Base-by-base conservation (phyloP, 2,888 invertebrate species). In the Coenonympha glycerion region DNA sequence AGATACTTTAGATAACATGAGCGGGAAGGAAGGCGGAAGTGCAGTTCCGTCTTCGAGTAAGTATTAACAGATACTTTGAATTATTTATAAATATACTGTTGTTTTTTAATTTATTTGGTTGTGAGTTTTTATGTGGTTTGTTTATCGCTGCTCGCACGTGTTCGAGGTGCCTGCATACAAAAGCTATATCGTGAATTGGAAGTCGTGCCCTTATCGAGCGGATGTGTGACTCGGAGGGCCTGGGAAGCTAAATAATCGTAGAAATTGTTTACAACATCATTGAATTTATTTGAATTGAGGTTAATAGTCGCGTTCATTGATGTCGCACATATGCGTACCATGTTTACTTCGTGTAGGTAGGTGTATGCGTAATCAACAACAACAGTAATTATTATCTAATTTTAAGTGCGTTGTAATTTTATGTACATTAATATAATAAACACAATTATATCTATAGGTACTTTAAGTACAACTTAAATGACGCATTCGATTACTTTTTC, bases 21-120 rank as follows among this genome's bases (percentile, higher is more conserved):
- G 79, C 79, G 85, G 79, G 76, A 82, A 80, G 77, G 81, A 80
- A 80, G 82, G 78, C 83, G 86, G 86, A 85, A 84, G 80, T 86
- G 84, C 84, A 87, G 83, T 83, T 84, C 83, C 85, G 77, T 81
- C 84, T 83, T 81, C 78, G 65, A 84, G 86, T 87, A 74, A 87
- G 86, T 85, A 79, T 64, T 53, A 57, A 49, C 3, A 47, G 39
- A 54, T 66, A 61, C 56, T 59, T 60, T 60, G 61, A 55, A 63
- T 67, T 68, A 65, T 65, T 64, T 61, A 58, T 61, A 63, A 54
- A 61, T 44, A 57, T 64, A 60, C 62, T 45, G 52, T 28, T 47
- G 58, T 53, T 47, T 53, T 57, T 45, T 53, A 41, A 30, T 49
- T 33, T 3, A 5, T 52, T 62, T 50, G 37, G 49, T 21, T 53